Conservation (phyloP, 2,888 invertebrate species). For the Zaprionus lineosus region DNA sequence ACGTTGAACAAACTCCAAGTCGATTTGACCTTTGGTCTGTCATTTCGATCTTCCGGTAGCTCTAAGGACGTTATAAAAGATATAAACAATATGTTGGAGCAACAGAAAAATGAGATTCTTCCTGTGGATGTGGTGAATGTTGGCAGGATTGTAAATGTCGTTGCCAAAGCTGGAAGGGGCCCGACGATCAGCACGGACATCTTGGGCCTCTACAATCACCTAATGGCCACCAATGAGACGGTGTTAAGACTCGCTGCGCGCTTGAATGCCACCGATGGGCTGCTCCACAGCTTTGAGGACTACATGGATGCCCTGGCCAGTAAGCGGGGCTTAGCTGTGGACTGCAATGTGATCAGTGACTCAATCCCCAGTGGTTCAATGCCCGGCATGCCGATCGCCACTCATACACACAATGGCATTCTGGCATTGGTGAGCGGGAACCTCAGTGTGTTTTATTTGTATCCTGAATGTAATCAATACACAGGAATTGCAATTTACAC, state of each 20-base stretch:
- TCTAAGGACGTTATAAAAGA: not conserved
- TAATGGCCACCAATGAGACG: slow-evolving; percentile 11
- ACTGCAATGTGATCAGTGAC: not conserved
- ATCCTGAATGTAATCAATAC: slow-evolving; percentile 9
- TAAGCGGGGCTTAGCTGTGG: not conserved
- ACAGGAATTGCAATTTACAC: slow-evolving; percentile 30
- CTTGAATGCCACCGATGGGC: slow-evolving; percentile 15
- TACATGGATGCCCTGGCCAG: slow-evolving; percentile 14
- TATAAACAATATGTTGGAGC: not conserved
- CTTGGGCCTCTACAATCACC: slow-evolving; percentile 13
- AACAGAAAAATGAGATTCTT: not conserved
- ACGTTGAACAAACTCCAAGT: not conserved
- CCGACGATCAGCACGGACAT: not conserved
- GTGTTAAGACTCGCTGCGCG: slow-evolving; percentile 11
- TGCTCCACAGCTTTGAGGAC: slow-evolving; percentile 17
- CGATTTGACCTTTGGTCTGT: no score
- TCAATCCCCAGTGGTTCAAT: no score
- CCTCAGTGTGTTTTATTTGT: slow-evolving; percentile 21
- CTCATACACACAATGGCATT: not conserved
- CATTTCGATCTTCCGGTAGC: not conserved
- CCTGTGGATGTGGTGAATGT: slow-evolving; percentile 25
- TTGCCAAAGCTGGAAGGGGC: not conserved
- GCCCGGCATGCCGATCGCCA: no score
- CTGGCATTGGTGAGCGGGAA: slow-evolving; percentile 8
- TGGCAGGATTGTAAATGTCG: slow-evolving; percentile 5